These are phyloP conservation scores for Asarcornis scutulata DNA, from an alignment of 2,113 vertebrate genomes.

Conservation along the genomic window DNA sequence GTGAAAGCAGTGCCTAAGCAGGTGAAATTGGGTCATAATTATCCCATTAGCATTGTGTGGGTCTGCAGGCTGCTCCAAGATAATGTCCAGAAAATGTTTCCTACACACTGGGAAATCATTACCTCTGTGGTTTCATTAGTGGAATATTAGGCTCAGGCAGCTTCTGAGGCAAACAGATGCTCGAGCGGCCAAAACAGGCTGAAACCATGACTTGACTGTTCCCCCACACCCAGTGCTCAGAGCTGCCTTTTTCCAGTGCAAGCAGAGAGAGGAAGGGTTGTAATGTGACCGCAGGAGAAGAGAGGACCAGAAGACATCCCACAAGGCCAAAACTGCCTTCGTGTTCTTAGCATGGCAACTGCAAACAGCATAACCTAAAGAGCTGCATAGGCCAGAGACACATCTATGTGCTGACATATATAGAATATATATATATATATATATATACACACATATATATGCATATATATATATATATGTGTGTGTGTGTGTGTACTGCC, in stretches of 20 bases:
- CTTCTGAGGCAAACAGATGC: not conserved
- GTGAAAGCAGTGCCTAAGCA: not conserved
- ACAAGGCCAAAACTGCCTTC: not conserved
- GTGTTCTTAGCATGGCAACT: not conserved
- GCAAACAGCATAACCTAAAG: not conserved
- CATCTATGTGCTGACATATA: too few relatives aligned
- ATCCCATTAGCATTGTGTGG: not conserved
- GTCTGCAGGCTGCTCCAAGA: not conserved
- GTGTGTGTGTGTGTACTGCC: too few relatives aligned
- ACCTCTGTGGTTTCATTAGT: not conserved
- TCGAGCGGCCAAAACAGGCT: not conserved
- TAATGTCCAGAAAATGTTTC: not conserved
- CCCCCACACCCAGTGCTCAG: not conserved
- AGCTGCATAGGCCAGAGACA: not conserved
- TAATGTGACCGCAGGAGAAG: not conserved
- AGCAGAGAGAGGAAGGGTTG: accelerated
- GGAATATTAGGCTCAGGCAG: not conserved
- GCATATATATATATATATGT: not conserved
- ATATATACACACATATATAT: not conserved
- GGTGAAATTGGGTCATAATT: not conserved
- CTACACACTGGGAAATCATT: not conserved
- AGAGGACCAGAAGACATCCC: not conserved
- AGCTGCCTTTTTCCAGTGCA: not conserved
- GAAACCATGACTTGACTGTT: not conserved
- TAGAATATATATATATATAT: not conserved